Conservation (phyloP, 2,888 invertebrate genomes). For the Tryphoninae sp. region DNA sequence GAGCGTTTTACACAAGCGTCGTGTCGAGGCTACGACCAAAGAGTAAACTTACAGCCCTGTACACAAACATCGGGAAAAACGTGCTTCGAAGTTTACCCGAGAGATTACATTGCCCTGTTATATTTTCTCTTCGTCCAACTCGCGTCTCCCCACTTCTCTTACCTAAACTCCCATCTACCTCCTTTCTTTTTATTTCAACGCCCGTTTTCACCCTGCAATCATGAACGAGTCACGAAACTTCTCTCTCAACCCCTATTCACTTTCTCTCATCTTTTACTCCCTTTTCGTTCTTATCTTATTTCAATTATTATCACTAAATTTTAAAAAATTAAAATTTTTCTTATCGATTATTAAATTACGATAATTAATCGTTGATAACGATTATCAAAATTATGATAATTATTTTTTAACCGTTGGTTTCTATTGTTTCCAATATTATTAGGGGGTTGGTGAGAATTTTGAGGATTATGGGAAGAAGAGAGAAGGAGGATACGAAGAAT, state of each 20-base stretch:
- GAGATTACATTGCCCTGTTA: slow-evolving; percentile 29
- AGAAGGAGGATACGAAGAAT: slow-evolving; percentile 6
- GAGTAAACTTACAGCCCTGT: not conserved
- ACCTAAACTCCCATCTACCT: not conserved
- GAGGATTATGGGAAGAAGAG: slow-evolving; percentile 35
- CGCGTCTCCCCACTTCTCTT: not conserved
- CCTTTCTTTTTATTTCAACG: not conserved
- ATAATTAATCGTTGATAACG: not conserved
- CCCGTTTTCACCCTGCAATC: not conserved
- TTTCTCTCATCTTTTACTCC: not conserved
- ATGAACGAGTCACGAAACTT: too few species aligned
- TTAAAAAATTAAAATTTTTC: not conserved
- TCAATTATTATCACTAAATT: not conserved
- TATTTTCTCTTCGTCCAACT: not conserved
- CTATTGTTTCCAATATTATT: slow-evolving; percentile 22
- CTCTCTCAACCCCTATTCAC: too few species aligned
- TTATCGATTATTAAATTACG: not conserved
- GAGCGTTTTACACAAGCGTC: too few species aligned
- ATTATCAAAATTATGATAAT: not conserved
- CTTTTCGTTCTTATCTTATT: not conserved
- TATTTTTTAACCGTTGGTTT: too few species aligned
- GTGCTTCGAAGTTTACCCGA: slow-evolving; percentile 19
- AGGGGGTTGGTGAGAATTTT: slow-evolving; percentile 21
- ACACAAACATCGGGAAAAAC: slow-evolving; percentile 25
- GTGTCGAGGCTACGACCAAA: not conserved